These are phyloP conservation scores for Rhabdophis nuchalis DNA, from an alignment of 2,797 vertebrate species.

Conservation along the genomic window DNA sequence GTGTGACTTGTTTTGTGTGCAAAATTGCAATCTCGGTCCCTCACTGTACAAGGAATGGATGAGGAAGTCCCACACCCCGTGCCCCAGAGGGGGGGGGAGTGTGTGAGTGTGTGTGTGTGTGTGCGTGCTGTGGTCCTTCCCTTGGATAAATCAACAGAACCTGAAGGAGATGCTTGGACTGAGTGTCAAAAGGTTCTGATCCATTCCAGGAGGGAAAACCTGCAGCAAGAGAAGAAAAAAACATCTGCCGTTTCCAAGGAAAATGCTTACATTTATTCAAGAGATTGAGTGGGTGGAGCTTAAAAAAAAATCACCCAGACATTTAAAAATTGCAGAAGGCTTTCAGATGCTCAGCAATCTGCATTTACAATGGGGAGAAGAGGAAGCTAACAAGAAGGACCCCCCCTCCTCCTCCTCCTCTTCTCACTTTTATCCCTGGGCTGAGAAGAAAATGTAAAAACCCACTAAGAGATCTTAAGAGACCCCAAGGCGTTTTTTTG, in stretches of 20 bases:
- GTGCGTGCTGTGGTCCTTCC: background rate
- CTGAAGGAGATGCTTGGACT: background rate
- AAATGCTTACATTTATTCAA: background rate
- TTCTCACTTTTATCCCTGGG: background rate
- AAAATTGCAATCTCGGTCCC: background rate
- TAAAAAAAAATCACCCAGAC: background rate
- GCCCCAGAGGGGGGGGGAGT: background rate
- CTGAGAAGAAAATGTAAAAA: background rate
- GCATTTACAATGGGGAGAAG: background rate
- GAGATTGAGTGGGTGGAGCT: background rate
- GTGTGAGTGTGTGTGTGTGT: background rate
- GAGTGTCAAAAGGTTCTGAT: background rate
- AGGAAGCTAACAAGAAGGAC: background rate
- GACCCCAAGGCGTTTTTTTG: background rate
- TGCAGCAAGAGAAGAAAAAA: background rate
- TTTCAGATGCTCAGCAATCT: background rate
- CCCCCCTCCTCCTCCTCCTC: rapidly evolving
- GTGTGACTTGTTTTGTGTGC: background rate
- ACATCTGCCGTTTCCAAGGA: background rate
- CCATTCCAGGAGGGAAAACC: background rate
- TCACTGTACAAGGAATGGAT: background rate
- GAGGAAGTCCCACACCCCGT: background rate
- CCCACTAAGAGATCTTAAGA: background rate
- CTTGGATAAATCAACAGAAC: background rate
- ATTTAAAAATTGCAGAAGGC: background rate